Evolutionary conservation across 2,797 vertebrate genomes (phyloP), one percentile per base, ranked within the genome.

Genomic region (Fistularia commersonii): DNA sequence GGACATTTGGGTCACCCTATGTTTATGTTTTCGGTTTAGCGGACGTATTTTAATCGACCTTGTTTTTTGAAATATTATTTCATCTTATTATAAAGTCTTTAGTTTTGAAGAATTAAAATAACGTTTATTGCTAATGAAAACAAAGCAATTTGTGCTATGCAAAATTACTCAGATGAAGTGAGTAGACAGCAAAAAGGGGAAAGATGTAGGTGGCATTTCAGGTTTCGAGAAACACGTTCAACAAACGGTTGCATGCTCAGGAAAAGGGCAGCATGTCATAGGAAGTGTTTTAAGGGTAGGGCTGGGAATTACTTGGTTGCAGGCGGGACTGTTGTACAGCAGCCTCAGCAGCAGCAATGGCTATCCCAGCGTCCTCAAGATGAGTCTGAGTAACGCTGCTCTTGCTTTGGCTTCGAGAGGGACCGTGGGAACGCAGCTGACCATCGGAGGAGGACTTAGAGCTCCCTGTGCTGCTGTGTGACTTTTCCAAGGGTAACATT

Each of bases 391-490:
- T 98, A 85, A 99, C 95, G 0, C 96, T 99, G 89, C 93, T 95
- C 90, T 98, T 98, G 91, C 97, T 99, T 91, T 99, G 97, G 88
- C 96, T 98, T 80, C 97, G 92, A 0, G 97, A 99, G 0, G 97
- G 97, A 67, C 96, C 97, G 0, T 98, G 97, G 47, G 96, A 99
- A 57, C 96, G 96, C 32, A 98, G 91, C 43, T 98, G 97, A 76
- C 95, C 96, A 70, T 99, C 96, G 0, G 97, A 99, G 39, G 97
- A 99, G 51, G 97, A 99, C 74, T 99, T 99, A 71, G 97, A 99
- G 84, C 97, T 98, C 71, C 94, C 95, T 0, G 97, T 96, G 71
- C 97, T 99, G 87, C 97, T 99, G 84, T 98, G 96, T 48, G 96
- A 98, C 91, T 99, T 99, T 89, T 99, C 97, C 84, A 99, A 92